Conservation (phyloP, 37 sponge, comb jelly and placozoan species). For the Cladorhizidae sp. region DNA sequence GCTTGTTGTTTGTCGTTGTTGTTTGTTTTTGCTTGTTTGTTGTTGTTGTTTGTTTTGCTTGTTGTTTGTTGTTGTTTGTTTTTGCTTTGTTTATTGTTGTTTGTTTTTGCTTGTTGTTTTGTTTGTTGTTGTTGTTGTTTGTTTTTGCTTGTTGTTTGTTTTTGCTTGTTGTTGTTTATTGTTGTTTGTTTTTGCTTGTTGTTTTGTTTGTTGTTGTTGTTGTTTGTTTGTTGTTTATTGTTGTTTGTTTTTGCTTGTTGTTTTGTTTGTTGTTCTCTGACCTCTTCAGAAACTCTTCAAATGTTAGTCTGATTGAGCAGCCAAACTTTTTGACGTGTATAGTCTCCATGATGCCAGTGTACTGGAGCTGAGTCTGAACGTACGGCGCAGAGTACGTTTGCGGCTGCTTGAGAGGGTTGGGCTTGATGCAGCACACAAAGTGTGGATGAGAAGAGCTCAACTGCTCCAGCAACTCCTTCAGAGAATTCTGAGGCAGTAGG, state of each 20-base stretch:
- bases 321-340: constrained; percentile 75
- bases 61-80: no score
- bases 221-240: no score
- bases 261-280: background rate
- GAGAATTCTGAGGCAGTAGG: constrained; percentile 72
- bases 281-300: constrained; percentile 71
- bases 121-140: no score
- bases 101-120: no score
- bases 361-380: constrained; percentile 60
- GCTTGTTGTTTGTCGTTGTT: no score
- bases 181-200: no score
- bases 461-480: constrained; percentile 80
- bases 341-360: constrained; percentile 86
- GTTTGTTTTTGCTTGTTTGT: no score
- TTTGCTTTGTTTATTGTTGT: no score
- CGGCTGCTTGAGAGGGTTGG: constrained; percentile 61
- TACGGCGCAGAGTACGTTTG: constrained; percentile 37
- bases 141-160: no score
- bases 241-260: background rate
- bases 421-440: constrained; percentile 87
- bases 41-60: no score
- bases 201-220: no score
- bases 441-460: constrained; percentile 75
- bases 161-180: no score
- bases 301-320: constrained; percentile 65